These are phyloP conservation scores for Nothocercus nigrocapillus DNA, from an alignment of 2,113 vertebrate genomes.

Conservation along the genomic window DNA sequence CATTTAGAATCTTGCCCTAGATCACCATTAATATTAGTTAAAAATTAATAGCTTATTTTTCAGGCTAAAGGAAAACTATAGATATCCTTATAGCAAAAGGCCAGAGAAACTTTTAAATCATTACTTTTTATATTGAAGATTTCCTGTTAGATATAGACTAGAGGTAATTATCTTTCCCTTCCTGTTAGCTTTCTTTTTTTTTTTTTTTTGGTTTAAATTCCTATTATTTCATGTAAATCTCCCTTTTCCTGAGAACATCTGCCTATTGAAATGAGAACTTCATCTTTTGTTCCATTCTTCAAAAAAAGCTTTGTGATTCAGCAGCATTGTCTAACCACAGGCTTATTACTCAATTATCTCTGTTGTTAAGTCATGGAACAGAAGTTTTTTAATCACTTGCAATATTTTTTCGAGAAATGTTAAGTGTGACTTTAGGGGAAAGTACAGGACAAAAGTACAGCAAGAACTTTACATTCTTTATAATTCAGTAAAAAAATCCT, in stretches of 20 bases:
- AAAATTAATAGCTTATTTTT: background rate
- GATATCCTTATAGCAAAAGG: background rate
- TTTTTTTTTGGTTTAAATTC: background rate
- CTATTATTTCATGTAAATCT: slow-evolving; percentile 18
- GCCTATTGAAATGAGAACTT: slow-evolving; percentile 20
- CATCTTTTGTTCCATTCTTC: slow-evolving; percentile 6
- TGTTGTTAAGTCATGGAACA: slow-evolving; percentile 39
- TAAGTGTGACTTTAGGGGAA: slow-evolving; percentile 33
- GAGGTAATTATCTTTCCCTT: slow-evolving; percentile 29
- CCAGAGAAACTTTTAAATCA: background rate
- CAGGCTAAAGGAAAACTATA: background rate
- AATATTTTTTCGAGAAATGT: background rate
- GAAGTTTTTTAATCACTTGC: slow-evolving; percentile 50
- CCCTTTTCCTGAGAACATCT: background rate
- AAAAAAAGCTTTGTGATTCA: slow-evolving; percentile 42
- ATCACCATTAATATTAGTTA: background rate
- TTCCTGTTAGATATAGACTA: background rate
- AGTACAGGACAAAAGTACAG: slow-evolving; percentile 41
- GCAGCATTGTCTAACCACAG: slow-evolving; percentile 40
- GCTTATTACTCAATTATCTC: slow-evolving; percentile 61
- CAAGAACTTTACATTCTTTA: slow-evolving; percentile 4
- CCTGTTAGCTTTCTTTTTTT: background rate
- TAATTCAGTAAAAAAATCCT: slow-evolving; percentile 44
- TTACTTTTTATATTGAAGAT: slow-evolving; percentile 21
- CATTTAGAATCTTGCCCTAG: background rate